Conservation (phyloP, 2,888 invertebrate species). For the Dascillus cervinus region DNA sequence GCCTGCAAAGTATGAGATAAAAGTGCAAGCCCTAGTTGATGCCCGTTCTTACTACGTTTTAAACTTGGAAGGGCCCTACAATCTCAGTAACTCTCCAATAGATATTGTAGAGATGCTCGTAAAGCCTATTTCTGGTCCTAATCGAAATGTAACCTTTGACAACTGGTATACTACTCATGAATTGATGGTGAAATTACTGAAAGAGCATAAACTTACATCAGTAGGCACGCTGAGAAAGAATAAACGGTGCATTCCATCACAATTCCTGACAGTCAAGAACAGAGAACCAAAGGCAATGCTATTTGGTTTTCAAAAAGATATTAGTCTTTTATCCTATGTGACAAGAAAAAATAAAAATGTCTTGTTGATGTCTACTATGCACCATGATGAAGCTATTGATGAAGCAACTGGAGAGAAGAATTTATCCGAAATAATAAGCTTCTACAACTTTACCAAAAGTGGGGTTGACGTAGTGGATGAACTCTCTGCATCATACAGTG, state of each 20-base stretch:
- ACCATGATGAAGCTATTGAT: slow-evolving; percentile 4
- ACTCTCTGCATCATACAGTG: background rate
- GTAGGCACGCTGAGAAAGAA: slow-evolving; percentile 1
- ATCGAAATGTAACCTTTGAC: slow-evolving; percentile 25
- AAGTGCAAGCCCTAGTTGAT: slow-evolving; percentile 1
- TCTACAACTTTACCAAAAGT: no score
- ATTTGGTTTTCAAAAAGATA: slow-evolving; percentile 1
- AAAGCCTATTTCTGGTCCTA: slow-evolving; percentile 17
- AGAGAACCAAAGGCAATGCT: background rate
- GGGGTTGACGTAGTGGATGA: slow-evolving; percentile 1
- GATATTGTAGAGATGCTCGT: slow-evolving; percentile 16
- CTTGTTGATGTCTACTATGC: slow-evolving; percentile 1
- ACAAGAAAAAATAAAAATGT: slow-evolving; percentile 1
- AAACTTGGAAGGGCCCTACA: slow-evolving; percentile 20
- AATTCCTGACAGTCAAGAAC: slow-evolving; percentile 1
- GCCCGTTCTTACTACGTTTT: no score
- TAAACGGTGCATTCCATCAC: background rate
- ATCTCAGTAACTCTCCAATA: slow-evolving; percentile 11
- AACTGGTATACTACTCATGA: slow-evolving; percentile 21
- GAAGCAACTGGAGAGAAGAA: slow-evolving; percentile 2
- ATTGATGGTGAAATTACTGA: background rate
- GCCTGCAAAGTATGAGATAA: slow-evolving; percentile 1
- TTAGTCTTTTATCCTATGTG: background rate
- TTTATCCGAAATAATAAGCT: slow-evolving; percentile 2
- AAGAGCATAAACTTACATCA: background rate